Evolutionary conservation across 2,113 vertebrate species (phyloP).

Genomic region (Varanus komodoensis): DNA sequence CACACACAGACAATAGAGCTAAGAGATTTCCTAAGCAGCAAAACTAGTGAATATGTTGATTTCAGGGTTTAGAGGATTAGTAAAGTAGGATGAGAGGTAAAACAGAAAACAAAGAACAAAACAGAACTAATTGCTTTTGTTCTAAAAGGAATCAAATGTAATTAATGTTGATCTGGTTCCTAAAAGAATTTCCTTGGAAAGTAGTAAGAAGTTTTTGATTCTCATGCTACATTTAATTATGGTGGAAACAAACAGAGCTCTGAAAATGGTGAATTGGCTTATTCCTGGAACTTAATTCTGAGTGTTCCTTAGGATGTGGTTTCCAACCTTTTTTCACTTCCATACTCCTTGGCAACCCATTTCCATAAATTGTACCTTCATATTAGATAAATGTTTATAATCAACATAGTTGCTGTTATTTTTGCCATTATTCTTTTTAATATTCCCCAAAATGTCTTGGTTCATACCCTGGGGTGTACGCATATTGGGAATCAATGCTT

Average conservation of each 20-base stretch:
- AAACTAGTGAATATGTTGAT: conserved; percentile 37
- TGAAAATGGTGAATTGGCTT: not conserved
- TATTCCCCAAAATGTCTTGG: too few relatives aligned
- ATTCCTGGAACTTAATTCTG: not conserved
- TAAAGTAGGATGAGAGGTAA: conserved; percentile 3
- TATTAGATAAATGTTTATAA: too few relatives aligned
- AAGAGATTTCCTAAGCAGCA: conserved; percentile 15
- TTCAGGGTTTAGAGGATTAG: conserved; percentile 23
- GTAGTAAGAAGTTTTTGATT: not conserved
- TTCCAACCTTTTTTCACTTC: too few relatives aligned
- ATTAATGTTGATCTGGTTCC: not conserved
- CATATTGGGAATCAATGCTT: not conserved
- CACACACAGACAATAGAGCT: conserved; percentile 12
- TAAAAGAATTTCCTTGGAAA: not conserved
- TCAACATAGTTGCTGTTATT: too few relatives aligned
- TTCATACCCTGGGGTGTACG: too few relatives aligned
- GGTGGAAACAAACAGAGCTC: not conserved
- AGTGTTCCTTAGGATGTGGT: not conserved
- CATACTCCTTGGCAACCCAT: too few relatives aligned
- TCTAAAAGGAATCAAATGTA: conserved; percentile 38
- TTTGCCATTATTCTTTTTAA: too few relatives aligned
- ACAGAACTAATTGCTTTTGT: conserved; percentile 16
- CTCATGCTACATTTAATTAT: not conserved
- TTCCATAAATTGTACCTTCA: too few relatives aligned
- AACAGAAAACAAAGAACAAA: conserved; percentile 13